Evolutionary conservation across 2,113 vertebrate genomes (phyloP), one percentile per base, ranked within the genome.

Genomic region (Syrmaticus mikado): DNA sequence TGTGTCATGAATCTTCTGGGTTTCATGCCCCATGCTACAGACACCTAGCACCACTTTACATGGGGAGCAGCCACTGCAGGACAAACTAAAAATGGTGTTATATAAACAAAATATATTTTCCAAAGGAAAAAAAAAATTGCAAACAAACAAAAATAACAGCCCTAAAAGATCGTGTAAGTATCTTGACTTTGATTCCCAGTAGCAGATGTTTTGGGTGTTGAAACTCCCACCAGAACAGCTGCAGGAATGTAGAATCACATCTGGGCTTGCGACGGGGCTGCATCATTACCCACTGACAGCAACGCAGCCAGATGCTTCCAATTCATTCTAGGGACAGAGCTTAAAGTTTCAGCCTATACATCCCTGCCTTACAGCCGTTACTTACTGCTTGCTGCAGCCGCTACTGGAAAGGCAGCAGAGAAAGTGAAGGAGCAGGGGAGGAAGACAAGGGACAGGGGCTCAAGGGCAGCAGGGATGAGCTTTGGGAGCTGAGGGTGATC

Each of bases 161-260:
- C 95, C 94, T 95, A 97, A 97, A 97, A 97, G 93, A 94, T 85
- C 94, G 91, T 97, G 95, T 93, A 96, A 95, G 96, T 96, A 89
- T 83, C n/a, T 89, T 94, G 95, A 89, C 93, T 74, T 92, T 91
- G 97, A 97, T 97, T 97, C 98, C 97, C 98, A 95, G 85, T 67
- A 98, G 97, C 98, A 98, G 98, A 98, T 98, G 98, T 97, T 97
- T 95, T 0, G 98, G 97, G 97, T 95, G 96, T 97, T 98, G 95
- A 84, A 98, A 97, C 85, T 98, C 98, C 97, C 98, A 97, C 79
- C 95, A 98, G 98, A 98, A 98, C 98, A 98, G 98, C 97, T 98
- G 98, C 96, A 96, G 96, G 96, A 97, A 97, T 98, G 97, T 98
- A 97, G 97, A 97, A 97, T 97, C 97, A 98, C 98, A 98, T 98